Conservation (phyloP, 2,797 vertebrate species). For the Neosilurus hyrtlii region DNA sequence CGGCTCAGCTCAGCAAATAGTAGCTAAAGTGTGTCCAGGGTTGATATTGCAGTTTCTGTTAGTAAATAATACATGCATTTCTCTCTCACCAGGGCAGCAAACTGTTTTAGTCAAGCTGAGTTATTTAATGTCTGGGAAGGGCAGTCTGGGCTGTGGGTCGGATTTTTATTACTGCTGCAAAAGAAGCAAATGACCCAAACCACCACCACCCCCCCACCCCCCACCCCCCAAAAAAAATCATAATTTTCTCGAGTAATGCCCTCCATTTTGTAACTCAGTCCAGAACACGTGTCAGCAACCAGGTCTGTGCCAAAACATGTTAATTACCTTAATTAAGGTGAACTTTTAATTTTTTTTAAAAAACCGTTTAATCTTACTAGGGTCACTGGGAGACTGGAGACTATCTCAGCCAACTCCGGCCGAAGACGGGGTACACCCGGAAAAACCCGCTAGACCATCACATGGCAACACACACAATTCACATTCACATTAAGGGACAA, state of each 20-base stretch:
- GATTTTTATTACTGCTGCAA: slow-evolving; percentile 48
- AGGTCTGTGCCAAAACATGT: background rate
- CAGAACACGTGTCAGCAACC: background rate
- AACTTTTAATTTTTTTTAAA: background rate
- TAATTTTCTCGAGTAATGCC: background rate
- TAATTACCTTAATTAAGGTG: background rate
- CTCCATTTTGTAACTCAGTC: slow-evolving; percentile 14
- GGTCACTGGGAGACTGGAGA: too few species aligned
- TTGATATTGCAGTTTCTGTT: slow-evolving; percentile 53
- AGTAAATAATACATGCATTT: slow-evolving; percentile 58
- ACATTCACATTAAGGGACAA: too few species aligned
- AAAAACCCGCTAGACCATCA: too few species aligned
- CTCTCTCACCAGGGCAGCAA: slow-evolving; percentile 32
- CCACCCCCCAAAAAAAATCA: too few species aligned
- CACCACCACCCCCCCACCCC: background rate
- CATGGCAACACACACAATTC: too few species aligned
- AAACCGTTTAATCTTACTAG: background rate
- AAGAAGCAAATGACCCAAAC: background rate
- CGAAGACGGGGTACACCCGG: too few species aligned
- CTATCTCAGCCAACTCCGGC: too few species aligned
- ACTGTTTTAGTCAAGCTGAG: slow-evolving; percentile 53
- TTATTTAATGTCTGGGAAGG: slow-evolving; percentile 53
- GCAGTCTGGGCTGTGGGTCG: slow-evolving; percentile 44
- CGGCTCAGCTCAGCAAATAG: slow-evolving; percentile 30
- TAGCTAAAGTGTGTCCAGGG: slow-evolving; percentile 36